These are phyloP conservation scores for Gouania willdenowi DNA, from an alignment of 2,797 vertebrate species.

Conservation along the genomic window DNA sequence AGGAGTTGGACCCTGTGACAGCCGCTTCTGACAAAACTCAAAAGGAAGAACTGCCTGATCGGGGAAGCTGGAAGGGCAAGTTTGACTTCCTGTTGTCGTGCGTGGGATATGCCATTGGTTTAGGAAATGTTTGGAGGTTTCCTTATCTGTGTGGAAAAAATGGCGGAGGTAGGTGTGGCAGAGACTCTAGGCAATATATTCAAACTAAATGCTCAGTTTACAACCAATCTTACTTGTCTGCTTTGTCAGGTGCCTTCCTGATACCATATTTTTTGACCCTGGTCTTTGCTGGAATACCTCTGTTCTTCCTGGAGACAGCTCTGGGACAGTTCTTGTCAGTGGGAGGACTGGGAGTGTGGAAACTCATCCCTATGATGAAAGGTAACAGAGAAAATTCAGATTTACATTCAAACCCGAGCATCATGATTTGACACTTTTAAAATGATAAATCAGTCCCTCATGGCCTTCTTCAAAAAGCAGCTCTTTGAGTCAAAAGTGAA, in stretches of 20 bases:
- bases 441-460: too few relatives aligned
- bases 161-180: conserved; percentile 80
- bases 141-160: conserved; percentile 93
- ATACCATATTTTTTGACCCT: conserved; percentile 89
- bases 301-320: conserved; percentile 88
- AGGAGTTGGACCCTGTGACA: conserved; percentile 48
- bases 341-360: conserved; percentile 89
- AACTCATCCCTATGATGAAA: conserved; percentile 92
- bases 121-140: conserved; percentile 93
- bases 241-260: conserved; percentile 83
- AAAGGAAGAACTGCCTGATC: conserved; percentile 73
- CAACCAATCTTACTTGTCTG: too few relatives aligned
- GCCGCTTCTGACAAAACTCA: conserved; percentile 48
- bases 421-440: too few relatives aligned
- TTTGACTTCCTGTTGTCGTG: conserved; percentile 92
- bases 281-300: conserved; percentile 90
- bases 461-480: too few relatives aligned
- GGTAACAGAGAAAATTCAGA: conserved; percentile 70
- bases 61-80: conserved; percentile 90
- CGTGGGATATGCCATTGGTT: conserved; percentile 87
- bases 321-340: conserved; percentile 88
- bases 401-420: too few relatives aligned
- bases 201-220: too few relatives aligned
- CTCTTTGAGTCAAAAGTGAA: too few relatives aligned
- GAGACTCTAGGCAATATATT: too few relatives aligned